Evolutionary conservation across 2,797 vertebrate genomes (phyloP), one percentile per base, ranked within the genome.

Genomic region (Cyprinella venusta): DNA sequence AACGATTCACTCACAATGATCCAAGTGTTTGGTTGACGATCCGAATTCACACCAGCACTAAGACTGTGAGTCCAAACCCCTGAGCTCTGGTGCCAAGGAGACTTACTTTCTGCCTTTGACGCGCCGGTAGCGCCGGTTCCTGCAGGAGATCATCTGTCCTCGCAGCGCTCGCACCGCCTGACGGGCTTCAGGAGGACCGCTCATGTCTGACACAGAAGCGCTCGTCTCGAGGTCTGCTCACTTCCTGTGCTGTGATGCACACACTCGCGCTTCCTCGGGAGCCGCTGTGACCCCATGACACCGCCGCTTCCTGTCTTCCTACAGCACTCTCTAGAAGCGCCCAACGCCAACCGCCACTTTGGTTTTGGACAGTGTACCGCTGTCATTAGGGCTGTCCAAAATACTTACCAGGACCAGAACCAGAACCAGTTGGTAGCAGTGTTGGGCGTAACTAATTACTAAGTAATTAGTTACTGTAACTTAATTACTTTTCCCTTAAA

Each of bases 51-150:
- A 61, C 7, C 36, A 6, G 15, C 18, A 15, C 6, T 10, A 8
- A 15, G 1, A 38, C 26, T 7, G 12, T 15, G 24, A 33, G 7
- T 33, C 63, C 10, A 68, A 5, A 38, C 30, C 10, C 10, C 8
- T 0, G 30, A 8, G 3, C n/a, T 8, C 13, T 7, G 24, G 19
- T 1, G n/a, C 24, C 10, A 40, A 38, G 12, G 40, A 6, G 26
- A 16, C 94, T 95, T 92, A 95, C 94, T 89, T 89, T 86, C 42
- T 87, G 86, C 45, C 87, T 7, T 45, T 24, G 71, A 30, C 38
- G 91, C 86, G 64, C 1, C 83, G 88, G 87, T 86, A 88, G 86
- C 67, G 83, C 30, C 80, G 89, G 76, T 78, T 89, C 82, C 89
- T 89, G 61, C 90, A 90, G 59, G 90, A 91, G 30, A 82, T 76